A percentile compares a stretch with the other conserved stretches of the same genome.
Conservation (phyloP, 2,113 vertebrate species). For the Melanerpes aurifrons region DNA sequence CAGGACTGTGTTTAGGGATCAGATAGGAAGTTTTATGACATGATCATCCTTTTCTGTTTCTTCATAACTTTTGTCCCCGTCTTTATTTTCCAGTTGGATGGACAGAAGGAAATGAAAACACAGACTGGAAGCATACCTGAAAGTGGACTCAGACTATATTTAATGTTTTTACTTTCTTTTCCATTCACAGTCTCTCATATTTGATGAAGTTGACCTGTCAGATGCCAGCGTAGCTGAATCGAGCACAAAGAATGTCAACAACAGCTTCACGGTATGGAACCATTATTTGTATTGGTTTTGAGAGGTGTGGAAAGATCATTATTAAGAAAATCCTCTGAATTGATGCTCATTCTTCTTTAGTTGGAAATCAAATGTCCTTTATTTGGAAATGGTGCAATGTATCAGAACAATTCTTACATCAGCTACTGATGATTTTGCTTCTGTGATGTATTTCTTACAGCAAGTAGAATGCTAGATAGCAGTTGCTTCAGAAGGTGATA, state of each 20-base stretch:
- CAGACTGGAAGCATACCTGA: background rate
- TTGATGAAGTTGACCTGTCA: slow-evolving; percentile 98
- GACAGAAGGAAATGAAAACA: background rate
- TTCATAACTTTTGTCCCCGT: background rate
- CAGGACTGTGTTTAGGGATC: background rate
- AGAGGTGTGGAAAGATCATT: background rate
- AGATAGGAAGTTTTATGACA: background rate
- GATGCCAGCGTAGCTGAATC: slow-evolving; percentile 98
- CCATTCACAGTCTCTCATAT: slow-evolving; percentile 92
- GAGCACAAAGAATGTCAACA: slow-evolving; percentile 99
- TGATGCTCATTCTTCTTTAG: background rate
- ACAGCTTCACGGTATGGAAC: slow-evolving; percentile 96
- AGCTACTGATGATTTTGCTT: background rate
- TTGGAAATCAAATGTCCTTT: background rate
- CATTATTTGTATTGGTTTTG: background rate
- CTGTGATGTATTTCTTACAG: background rate
- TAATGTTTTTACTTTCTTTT: slow-evolving; percentile 66
- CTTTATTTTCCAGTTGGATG: background rate
- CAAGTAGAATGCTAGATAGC: background rate
- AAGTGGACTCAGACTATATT: background rate
- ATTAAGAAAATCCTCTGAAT: background rate
- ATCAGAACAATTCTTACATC: background rate
- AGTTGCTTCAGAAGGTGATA: background rate
- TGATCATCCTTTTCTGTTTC: background rate
- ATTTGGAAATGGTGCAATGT: background rate